Evolutionary conservation across 2,888 invertebrate species (phyloP), one percentile per base, ranked within the genome.

Genomic region (Heteromurus nitidus): DNA sequence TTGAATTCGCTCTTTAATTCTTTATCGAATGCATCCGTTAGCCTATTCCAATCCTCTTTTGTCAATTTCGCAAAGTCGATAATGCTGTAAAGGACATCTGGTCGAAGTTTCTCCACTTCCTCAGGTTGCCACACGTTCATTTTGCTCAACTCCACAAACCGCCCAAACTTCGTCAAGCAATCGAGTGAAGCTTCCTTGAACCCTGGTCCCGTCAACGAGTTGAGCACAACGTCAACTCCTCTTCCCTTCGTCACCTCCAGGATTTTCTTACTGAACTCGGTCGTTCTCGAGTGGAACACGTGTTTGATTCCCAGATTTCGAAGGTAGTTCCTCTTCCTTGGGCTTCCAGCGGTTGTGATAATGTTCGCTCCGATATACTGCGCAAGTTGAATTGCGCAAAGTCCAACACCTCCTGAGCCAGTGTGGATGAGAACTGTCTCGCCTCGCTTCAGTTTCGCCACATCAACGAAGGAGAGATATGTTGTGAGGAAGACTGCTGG

Each of bases 131-230:
- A 74, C 47, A 74, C 31, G 42, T 74, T 74, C 11, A 72, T 26
- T 24, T 72, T 72, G 36, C 72, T 72, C 72, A 72, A 60, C 60
- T 72, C 72, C 2, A 72, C 58, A 30, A 72, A 72, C 28, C 72
- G 18, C 20, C 60, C 72, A n/a, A 42, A 42, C 18, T 26, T 1
- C 7, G 13, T 30, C 24, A 58, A 72, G 18, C 44, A n/a, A 13
- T 18, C 44, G 2, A 72, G 26, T 9, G 72, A 44, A n/a, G 72
- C 60, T 72, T 72, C 72, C 26, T 72, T 72, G 28, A 72, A 74
- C 13, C 62, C 47, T 22, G 44, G 50, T 1, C 74, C 53, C 13
- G 74, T 74, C 30, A 36, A n/a, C n/a, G n/a, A n/a, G n/a, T n/a
- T n/a, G n/a, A n/a, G n/a, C n/a, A n/a, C n/a, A n/a, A n/a, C n/a